These are phyloP conservation scores for Spongia lamella DNA, from an alignment of 37 sponge, comb jelly and placozoan genomes.

Conservation along the genomic window DNA sequence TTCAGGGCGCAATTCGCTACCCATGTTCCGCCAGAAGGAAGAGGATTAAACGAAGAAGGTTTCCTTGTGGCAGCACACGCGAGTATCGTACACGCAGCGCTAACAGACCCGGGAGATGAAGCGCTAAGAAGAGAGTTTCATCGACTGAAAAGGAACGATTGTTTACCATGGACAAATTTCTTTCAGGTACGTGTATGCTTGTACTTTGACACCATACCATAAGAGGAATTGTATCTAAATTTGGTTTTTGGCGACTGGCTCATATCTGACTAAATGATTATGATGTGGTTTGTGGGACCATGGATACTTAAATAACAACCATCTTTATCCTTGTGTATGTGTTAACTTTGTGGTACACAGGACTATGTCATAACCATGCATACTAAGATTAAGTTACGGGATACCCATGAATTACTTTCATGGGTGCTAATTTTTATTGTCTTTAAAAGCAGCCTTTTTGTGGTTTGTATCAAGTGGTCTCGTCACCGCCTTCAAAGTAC, in stretches of 20 bases:
- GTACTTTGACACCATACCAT: no score
- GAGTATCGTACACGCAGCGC: constrained; percentile 14
- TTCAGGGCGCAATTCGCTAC: constrained; percentile 55
- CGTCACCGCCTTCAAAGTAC: no score
- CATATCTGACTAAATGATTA: background rate
- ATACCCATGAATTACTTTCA: no score
- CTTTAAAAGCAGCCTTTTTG: no score
- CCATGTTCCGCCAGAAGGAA: constrained; percentile 10
- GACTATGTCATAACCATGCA: no score
- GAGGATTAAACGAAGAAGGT: constrained; percentile 34
- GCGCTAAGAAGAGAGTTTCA: constrained; percentile 35
- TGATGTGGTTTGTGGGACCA: background rate
- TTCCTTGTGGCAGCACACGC: constrained; percentile 20
- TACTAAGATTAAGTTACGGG: no score
- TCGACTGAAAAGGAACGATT: constrained; percentile 23
- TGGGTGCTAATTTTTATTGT: no score
- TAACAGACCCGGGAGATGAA: constrained; percentile 4
- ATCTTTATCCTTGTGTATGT: background rate
- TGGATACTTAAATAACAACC: background rate
- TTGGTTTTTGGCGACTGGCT: no score
- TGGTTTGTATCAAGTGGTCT: no score
- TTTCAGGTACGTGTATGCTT: constrained; percentile 40
- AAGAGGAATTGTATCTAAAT: no score
- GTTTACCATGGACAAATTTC: constrained; percentile 56
- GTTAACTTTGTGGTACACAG: no score